Evolutionary conservation across 1,140 invertebrate species (phyloP).

Genomic region (Melitaea cinxia): DNA sequence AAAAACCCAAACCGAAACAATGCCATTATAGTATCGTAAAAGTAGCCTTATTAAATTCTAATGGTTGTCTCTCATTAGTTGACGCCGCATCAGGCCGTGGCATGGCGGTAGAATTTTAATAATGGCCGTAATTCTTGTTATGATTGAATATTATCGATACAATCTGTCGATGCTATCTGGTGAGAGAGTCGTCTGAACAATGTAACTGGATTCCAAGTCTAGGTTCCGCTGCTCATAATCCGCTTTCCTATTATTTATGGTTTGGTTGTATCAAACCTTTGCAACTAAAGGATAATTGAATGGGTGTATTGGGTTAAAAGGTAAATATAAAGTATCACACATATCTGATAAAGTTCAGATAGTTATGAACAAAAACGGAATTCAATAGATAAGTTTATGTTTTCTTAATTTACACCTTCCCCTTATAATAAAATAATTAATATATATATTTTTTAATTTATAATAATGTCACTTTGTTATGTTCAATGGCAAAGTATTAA

Average conservation of each 20-base stretch:
- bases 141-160: constrained; percentile 50
- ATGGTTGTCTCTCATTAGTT: constrained; percentile 21
- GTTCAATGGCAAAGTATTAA: no score
- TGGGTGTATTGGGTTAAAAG: constrained; percentile 8
- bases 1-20: background rate
- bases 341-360: no score
- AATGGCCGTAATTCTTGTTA: constrained; percentile 41
- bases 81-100: background rate
- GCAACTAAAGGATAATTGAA: background rate
- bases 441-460: no score
- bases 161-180: constrained; percentile 29
- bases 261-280: constrained; percentile 9
- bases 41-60: constrained; percentile 16
- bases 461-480: no score
- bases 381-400: no score
- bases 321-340: no score
- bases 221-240: constrained; percentile 19
- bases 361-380: no score
- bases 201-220: constrained; percentile 30
- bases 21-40: constrained; percentile 4
- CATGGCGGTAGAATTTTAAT: constrained; percentile 29
- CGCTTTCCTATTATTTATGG: constrained; percentile 28
- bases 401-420: no score
- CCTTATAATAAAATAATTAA: no score
- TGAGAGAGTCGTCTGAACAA: constrained; percentile 25